Evolutionary conservation across 2,888 invertebrate species (phyloP), one percentile per base, ranked within the genome.

Genomic region (Biston betularia): DNA sequence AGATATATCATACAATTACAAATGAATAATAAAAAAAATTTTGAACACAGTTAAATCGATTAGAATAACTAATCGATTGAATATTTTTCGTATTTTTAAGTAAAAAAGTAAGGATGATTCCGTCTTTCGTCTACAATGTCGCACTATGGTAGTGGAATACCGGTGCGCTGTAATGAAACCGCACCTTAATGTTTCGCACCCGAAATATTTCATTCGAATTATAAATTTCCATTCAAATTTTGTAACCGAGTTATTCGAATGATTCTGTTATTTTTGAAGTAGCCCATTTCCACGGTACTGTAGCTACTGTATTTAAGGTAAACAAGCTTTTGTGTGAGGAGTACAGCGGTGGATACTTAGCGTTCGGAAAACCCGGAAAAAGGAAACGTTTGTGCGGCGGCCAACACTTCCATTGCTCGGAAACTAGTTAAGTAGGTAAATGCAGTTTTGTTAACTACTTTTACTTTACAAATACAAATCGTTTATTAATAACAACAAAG

Each of bases 301-400:
- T 48, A 42, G 57, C 6, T 15, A 15, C 46, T 35, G 48, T 48
- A 42, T 58, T 58, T 58, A 49, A 49, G 38, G 49, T 49, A 58
- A 58, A 58, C 58, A 58, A 40, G 58, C 42, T 49, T 58, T 58
- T 58, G 49, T 58, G 58, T n/a, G 24, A 49, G 48, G 15, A 15
- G 15, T 49, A 58, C 58, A 58, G 49, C 49, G 49, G 49, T 14
- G 5, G n/a, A 9, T 49, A 49, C 49, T 49, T 58, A 58, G 42
- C 54, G 54, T 33, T 35, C 42, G 11, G 42, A 42, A 24, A 12
- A 5, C 44, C 24, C 38, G 1, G 14, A 38, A 24, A 38, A 8
- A 38, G 38, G 1, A 53, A 33, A 15, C 44, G 57, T 24, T 48
- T 40, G 38, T 48, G 40, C 42, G 34, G 33, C 6, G 8, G 9